Conservation (phyloP, 2,888 invertebrate species). For the Ennomos fuscantarius region DNA sequence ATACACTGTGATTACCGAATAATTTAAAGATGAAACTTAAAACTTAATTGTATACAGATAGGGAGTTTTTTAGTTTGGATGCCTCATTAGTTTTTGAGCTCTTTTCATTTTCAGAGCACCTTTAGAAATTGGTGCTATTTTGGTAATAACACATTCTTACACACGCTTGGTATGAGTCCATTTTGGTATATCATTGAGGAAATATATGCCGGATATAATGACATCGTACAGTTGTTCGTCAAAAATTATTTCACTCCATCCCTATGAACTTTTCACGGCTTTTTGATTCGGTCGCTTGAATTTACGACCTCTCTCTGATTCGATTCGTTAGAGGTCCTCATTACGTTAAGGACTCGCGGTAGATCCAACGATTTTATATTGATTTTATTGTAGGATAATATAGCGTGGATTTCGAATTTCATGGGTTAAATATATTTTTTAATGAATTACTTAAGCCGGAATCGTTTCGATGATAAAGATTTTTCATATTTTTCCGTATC, state of each 20-base stretch:
- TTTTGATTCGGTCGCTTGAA: constrained; percentile 41
- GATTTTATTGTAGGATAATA: constrained; percentile 29
- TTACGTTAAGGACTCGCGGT: constrained; percentile 27
- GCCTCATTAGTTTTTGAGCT: background rate
- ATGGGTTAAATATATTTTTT: constrained; percentile 6
- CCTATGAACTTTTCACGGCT: constrained; percentile 43
- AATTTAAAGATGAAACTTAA: too few relatives aligned
- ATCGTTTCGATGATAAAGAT: too few relatives aligned
- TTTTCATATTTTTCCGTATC: too few relatives aligned
- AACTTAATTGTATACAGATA: too few relatives aligned
- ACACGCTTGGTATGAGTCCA: too few relatives aligned
- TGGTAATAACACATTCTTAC: too few relatives aligned
- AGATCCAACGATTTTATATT: constrained; percentile 34
- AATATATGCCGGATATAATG: too few relatives aligned
- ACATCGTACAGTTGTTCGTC: constrained; percentile 2
- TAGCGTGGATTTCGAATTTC: constrained; percentile 11
- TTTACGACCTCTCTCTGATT: constrained; percentile 39
- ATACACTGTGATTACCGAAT: too few relatives aligned
- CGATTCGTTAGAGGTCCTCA: constrained; percentile 38
- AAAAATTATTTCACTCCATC: background rate
- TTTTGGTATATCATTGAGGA: background rate
- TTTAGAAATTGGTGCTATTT: too few relatives aligned
- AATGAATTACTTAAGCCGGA: background rate
- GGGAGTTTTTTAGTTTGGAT: too few relatives aligned
- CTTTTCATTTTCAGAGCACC: constrained; percentile 4